Evolutionary conservation across 2,888 invertebrate genomes (phyloP), one percentile per base, ranked within the genome.

Genomic region (Eristalis arbustorum): DNA sequence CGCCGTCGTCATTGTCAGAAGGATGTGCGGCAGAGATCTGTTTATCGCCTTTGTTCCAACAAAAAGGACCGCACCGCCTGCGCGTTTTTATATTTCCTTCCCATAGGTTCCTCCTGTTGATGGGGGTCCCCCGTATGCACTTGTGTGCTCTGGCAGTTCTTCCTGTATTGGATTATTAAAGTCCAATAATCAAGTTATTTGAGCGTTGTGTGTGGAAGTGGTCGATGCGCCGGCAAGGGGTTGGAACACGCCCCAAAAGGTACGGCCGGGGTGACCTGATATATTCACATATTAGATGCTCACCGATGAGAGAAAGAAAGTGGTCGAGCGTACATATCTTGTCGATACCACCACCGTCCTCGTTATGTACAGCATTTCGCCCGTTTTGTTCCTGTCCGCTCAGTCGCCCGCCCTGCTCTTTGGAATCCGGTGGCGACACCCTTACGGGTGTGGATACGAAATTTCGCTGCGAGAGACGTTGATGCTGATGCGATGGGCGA

Each of bases 111-210:
- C 61, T 42, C 22, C 49, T 49, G n/a, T 18, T 8, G 49, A 18
- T 18, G 59, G 18, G 18, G 69, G 31, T 8, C 31, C 31, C 42
- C 37, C 42, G 66, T 71, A 69, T n/a, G 59, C 57, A 28, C 77
- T 66, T 74, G 69, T 84, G 68, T 72, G 84, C 63, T 75, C 68
- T 49, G 75, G 66, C 63, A 73, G 63, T 85, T n/a, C 73, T 78
- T 82, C 73, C 73, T 78, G 71, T 85, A 66, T 71, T 71, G 56
- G 73, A 83, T 83, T 87, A 83, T 87, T 72, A 79, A 75, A 75
- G 87, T 79, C 78, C 87, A 87, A 87, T 87, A 82, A 87, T 83
- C 87, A 87, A 83, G 83, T 83, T 71, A 79, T 79, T 75, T 63
- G 40, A 74, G 64, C 67, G 18, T 13, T 37, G n/a, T n/a, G 28